phyloP scores from a whole-genome alignment of 2,113 vertebrate species.

The Lota lota region DNA sequence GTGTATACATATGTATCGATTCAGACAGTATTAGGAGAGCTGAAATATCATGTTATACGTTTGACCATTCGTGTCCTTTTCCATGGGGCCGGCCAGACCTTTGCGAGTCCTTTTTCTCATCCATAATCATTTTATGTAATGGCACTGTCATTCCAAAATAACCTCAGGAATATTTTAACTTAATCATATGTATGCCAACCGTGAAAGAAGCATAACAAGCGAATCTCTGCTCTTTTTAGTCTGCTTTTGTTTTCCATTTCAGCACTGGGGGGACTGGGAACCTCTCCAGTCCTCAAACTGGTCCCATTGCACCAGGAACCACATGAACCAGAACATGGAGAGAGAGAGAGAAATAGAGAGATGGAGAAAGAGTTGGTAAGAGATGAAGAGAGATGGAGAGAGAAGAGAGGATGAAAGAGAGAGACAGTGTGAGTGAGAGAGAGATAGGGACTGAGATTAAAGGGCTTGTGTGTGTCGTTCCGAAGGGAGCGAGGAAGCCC shows the following conservation, averaged over 20 bases:
- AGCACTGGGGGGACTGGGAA: constrained; percentile 55
- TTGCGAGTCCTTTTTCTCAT: background rate
- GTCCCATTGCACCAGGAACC: constrained; percentile 65
- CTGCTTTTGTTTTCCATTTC: constrained; percentile 46
- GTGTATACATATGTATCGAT: constrained; percentile 53
- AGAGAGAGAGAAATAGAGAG: constrained; percentile 45
- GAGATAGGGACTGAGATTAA: constrained; percentile 42
- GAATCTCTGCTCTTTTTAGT: constrained; percentile 17
- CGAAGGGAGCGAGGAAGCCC: constrained; percentile 58
- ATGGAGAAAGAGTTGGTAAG: constrained; percentile 43
- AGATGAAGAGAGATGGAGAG: background rate
- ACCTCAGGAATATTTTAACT: background rate
- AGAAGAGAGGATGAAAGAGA: background rate
- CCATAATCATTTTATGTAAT: background rate
- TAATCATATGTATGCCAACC: background rate
- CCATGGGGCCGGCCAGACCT: background rate
- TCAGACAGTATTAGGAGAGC: constrained; percentile 41
- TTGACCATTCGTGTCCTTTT: constrained; percentile 50
- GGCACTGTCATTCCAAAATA: background rate
- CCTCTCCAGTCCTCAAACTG: constrained; percentile 61
- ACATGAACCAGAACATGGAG: constrained; percentile 69
- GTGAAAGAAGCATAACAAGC: background rate
- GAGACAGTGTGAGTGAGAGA: no score
- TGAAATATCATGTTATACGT: constrained; percentile 56
- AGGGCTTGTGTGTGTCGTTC: constrained; percentile 55